Evolutionary conservation across 2,888 invertebrate species (phyloP).

Genomic region (Sarcophaga carnaria): DNA sequence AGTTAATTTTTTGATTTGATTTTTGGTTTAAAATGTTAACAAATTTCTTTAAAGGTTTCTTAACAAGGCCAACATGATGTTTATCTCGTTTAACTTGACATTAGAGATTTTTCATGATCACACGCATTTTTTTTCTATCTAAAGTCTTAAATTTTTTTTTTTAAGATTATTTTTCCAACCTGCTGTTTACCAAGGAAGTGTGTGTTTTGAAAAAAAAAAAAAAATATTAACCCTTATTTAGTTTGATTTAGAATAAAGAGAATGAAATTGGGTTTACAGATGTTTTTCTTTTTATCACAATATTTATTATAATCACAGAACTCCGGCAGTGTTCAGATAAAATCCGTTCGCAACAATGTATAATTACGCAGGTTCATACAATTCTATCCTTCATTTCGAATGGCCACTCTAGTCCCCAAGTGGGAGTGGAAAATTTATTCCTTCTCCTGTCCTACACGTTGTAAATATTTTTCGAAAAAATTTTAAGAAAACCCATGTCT

Average conservation of each 20-base stretch:
- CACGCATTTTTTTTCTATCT: slow-evolving; percentile 44
- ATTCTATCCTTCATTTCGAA: too few species aligned
- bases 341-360: too few species aligned
- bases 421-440: too few species aligned
- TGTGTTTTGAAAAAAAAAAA: background rate
- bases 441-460: too few species aligned
- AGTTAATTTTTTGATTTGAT: background rate
- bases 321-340: too few species aligned
- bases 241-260: slow-evolving; percentile 48
- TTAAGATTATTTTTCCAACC: slow-evolving; percentile 30
- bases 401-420: too few species aligned
- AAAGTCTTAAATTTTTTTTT: background rate
- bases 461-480: too few species aligned
- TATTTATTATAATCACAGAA: background rate
- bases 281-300: slow-evolving; percentile 68
- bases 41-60: slow-evolving; percentile 48
- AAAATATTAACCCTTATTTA: slow-evolving; percentile 65
- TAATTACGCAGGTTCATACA: too few species aligned
- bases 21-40: slow-evolving; percentile 20
- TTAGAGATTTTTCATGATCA: slow-evolving; percentile 66
- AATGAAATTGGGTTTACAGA: slow-evolving; percentile 79
- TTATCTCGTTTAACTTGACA: slow-evolving; percentile 61
- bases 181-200: slow-evolving; percentile 71
- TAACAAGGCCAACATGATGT: slow-evolving; percentile 61
- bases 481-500: too few species aligned